Conservation (phyloP, 2,888 invertebrate species). For the Torymus auratus region DNA sequence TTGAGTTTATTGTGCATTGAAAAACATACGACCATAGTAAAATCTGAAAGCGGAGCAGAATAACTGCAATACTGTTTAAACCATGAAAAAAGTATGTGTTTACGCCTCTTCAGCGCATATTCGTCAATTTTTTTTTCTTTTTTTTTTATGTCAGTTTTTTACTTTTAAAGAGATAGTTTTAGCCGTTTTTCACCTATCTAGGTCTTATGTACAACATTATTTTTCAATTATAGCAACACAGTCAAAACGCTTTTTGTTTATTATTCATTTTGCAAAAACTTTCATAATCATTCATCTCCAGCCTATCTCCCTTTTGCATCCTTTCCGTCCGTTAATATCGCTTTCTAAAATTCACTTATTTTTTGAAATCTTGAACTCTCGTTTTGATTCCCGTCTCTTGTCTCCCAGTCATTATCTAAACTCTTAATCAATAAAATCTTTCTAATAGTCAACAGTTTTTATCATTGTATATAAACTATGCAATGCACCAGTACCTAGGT, state of each 20-base stretch:
- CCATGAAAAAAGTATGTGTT: constrained; percentile 63
- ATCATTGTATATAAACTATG: constrained; percentile 71
- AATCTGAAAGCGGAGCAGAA: constrained; percentile 66
- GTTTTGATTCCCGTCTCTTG: constrained; percentile 47
- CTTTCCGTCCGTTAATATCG: constrained; percentile 31
- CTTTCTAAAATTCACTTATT: constrained; percentile 20
- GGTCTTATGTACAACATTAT: constrained; percentile 54
- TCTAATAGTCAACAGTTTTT: constrained; percentile 65
- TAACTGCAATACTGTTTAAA: constrained; percentile 65
- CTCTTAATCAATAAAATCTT: constrained; percentile 55
- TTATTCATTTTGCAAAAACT: constrained; percentile 44
- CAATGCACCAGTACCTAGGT: constrained; percentile 70
- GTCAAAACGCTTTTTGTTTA: constrained; percentile 47
- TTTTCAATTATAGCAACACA: constrained; percentile 53
- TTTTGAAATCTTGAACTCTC: constrained; percentile 23
- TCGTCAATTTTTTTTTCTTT: constrained; percentile 29
- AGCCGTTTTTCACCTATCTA: constrained; percentile 53
- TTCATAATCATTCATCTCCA: constrained; percentile 31
- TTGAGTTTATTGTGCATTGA: constrained; percentile 67
- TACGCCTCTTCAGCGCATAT: constrained; percentile 49
- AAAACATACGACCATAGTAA: constrained; percentile 63
- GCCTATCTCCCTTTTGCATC: constrained; percentile 24
- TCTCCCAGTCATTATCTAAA: constrained; percentile 16
- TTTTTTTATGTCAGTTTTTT: constrained; percentile 38
- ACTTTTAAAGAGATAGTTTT: constrained; percentile 52